Percentiles rank a stretch among this genome's conserved stretches.
phyloP scores from a whole-genome alignment of 2,888 invertebrate genomes.

The Choristoneura rosaceana region DNA sequence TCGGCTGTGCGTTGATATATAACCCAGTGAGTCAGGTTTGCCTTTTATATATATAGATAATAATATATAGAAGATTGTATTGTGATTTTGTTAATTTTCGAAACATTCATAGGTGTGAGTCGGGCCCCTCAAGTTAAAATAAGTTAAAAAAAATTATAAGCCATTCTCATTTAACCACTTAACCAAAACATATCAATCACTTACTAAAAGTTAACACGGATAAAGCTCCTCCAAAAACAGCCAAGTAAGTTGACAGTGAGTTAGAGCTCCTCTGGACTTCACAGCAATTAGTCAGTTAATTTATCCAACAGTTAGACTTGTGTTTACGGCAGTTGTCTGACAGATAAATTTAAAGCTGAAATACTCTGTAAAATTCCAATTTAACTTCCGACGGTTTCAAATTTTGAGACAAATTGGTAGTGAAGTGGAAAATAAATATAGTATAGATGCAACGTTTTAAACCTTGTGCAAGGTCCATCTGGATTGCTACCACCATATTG shows the following conservation, averaged over 20 bases:
- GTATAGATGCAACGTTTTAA: not conserved
- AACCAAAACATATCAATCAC: conserved; percentile 2
- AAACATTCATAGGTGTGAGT: too few species aligned
- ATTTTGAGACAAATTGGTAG: conserved; percentile 3
- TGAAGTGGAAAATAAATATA: not conserved
- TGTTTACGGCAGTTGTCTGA: conserved; percentile 20
- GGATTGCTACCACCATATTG: too few species aligned
- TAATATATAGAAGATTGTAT: too few species aligned
- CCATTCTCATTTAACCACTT: not conserved
- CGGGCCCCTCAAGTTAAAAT: not conserved
- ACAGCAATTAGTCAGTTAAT: conserved; percentile 22
- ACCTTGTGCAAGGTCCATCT: too few species aligned
- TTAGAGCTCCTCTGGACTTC: conserved; percentile 9
- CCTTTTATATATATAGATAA: too few species aligned
- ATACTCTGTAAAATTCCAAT: conserved; percentile 37
- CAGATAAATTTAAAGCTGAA: conserved; percentile 11
- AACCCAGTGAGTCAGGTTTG: too few species aligned
- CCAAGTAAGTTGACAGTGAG: not conserved
- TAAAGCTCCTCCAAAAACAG: conserved; percentile 2
- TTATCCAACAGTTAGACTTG: conserved; percentile 16
- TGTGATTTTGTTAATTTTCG: too few species aligned
- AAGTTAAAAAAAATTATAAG: not conserved
- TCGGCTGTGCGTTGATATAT: too few species aligned
- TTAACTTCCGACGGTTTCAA: conserved; percentile 18
- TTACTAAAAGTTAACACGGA: not conserved